Conservation (phyloP, 2,888 invertebrate genomes). For the Nomada fucata region DNA sequence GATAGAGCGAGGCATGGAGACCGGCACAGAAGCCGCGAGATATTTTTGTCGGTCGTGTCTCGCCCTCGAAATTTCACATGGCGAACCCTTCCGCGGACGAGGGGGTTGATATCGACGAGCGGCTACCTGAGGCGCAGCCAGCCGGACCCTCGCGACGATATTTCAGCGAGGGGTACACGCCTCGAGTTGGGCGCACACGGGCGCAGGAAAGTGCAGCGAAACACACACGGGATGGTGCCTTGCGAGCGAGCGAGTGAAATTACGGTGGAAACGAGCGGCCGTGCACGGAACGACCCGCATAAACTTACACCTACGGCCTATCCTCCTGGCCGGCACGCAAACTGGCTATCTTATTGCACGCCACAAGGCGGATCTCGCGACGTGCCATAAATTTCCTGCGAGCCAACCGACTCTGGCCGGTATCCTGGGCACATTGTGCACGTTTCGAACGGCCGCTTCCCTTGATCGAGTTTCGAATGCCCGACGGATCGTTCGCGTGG, state of each 20-base stretch:
- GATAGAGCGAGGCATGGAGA: neutral
- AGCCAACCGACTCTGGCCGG: constrained; percentile 40
- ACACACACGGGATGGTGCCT: constrained; percentile 21
- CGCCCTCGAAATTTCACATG: constrained; percentile 14
- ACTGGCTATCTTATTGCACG: constrained; percentile 61
- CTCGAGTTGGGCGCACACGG: constrained; percentile 24
- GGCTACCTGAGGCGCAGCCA: constrained; percentile 38
- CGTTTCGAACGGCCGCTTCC: neutral
- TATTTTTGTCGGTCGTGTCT: neutral
- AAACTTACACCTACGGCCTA: constrained; percentile 60
- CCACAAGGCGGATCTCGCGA: constrained; percentile 45
- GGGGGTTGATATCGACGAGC: constrained; percentile 15
- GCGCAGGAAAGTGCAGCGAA: neutral
- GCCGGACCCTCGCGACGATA: constrained; percentile 48
- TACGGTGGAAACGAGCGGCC: constrained; percentile 45
- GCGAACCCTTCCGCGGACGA: constrained; percentile 9
- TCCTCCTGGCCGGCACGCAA: constrained; percentile 58
- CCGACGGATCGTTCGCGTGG: neutral
- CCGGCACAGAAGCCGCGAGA: neutral
- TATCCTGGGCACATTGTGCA: constrained; percentile 47
- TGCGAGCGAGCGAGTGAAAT: constrained; percentile 44
- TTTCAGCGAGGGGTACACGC: constrained; percentile 33
- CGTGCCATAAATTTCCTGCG: constrained; percentile 57
- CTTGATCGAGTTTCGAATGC: constrained; percentile 20
- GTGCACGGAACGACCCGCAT: constrained; percentile 43